These are phyloP conservation scores for Nasua narica DNA, from an alignment of 2,797 vertebrate species.

Conservation along the genomic window DNA sequence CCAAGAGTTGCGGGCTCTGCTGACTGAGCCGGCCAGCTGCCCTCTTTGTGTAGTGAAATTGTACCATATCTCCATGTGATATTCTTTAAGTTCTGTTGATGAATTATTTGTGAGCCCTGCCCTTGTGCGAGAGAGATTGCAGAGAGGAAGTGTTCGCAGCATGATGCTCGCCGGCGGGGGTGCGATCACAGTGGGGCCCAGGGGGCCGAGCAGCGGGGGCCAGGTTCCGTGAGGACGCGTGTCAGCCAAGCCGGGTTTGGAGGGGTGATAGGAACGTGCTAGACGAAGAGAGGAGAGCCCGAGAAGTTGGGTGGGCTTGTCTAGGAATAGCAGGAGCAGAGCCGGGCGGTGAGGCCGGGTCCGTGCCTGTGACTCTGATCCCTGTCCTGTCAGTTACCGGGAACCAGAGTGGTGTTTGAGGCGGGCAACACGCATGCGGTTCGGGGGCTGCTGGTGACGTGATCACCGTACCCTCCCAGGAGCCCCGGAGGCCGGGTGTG, in stretches of 20 bases:
- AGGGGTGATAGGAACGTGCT: background rate
- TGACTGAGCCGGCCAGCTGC: background rate
- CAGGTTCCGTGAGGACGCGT: background rate
- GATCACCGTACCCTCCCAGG: background rate
- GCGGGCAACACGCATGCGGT: fast-evolving
- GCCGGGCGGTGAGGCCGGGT: fast-evolving
- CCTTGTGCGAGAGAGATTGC: background rate
- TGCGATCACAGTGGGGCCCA: background rate
- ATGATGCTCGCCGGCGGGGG: fast-evolving
- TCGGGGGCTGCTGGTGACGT: background rate
- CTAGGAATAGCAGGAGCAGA: background rate
- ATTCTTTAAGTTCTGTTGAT: background rate
- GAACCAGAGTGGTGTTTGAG: background rate
- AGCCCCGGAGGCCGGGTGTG: background rate
- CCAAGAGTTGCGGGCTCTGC: background rate
- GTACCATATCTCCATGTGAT: fast-evolving
- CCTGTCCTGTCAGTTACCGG: background rate
- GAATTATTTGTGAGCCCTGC: too few species aligned
- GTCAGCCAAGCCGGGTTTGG: background rate
- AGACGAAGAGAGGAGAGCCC: fast-evolving
- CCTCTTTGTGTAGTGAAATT: background rate
- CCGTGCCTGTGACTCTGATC: fast-evolving
- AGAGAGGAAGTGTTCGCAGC: background rate
- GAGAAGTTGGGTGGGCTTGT: background rate
- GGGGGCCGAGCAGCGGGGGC: background rate